Evolutionary conservation across 2,888 invertebrate species (phyloP).

Genomic region (Stratiomys singularior): DNA sequence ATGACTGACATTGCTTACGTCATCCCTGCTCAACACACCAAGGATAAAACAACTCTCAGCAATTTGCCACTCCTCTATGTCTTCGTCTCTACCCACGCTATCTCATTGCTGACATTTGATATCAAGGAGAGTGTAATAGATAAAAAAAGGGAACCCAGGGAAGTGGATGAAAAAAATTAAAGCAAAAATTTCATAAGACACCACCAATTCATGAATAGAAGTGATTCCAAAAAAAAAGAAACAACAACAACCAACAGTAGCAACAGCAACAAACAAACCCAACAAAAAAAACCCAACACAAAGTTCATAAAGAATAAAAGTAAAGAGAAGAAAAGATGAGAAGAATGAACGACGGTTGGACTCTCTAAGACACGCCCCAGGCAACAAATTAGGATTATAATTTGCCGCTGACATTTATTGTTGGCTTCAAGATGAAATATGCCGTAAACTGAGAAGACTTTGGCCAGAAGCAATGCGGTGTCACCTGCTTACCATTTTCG

Average conservation of each 20-base stretch:
- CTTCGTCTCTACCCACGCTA: too few relatives aligned
- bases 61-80: too few relatives aligned
- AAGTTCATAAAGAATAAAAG: conserved; percentile 17
- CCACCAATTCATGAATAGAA: conserved; percentile 30
- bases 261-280: too few relatives aligned
- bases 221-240: not conserved
- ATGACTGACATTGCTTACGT: too few relatives aligned
- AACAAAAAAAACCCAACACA: conserved; percentile 7
- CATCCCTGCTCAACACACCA: too few relatives aligned
- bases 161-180: not conserved
- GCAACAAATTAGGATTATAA: conserved; percentile 55
- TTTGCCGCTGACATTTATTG: conserved; percentile 54
- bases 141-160: not conserved
- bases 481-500: conserved; percentile 44
- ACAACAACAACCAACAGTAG: not conserved
- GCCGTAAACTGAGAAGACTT: conserved; percentile 36
- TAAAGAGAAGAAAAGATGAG: conserved; percentile 37
- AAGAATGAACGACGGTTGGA: conserved; percentile 28
- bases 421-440: conserved; percentile 52
- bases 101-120: conserved; percentile 39
- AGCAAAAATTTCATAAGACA: conserved; percentile 24
- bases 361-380: conserved; percentile 47
- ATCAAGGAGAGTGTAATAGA: conserved; percentile 16
- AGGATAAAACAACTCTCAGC: too few relatives aligned
- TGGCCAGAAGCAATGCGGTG: conserved; percentile 41